Percentiles rank a stretch among this genome's conserved stretches.
phyloP scores from a whole-genome alignment of 2,888 invertebrate species.

The Tryphoninae sp. region DNA sequence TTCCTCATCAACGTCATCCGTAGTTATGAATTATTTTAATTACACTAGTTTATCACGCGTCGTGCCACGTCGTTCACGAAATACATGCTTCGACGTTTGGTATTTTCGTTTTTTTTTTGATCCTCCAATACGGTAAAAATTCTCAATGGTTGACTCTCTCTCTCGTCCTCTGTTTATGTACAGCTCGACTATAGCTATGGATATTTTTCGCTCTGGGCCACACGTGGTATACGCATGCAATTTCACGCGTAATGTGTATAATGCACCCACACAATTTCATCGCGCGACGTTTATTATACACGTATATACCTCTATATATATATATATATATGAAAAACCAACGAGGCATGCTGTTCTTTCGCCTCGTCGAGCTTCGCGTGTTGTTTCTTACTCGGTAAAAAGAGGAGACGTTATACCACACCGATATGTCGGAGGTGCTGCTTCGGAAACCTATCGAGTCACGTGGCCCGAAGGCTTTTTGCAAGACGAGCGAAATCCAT shows the following conservation, averaged over 20 bases:
- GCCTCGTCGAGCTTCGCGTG: slow-evolving; percentile 9
- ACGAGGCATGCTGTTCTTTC: background rate
- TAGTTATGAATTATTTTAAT: slow-evolving; percentile 27
- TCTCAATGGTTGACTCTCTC: background rate
- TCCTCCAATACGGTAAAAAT: slow-evolving; percentile 33
- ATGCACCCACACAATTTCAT: slow-evolving; percentile 25
- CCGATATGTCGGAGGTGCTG: slow-evolving; percentile 22
- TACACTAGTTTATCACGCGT: slow-evolving; percentile 1
- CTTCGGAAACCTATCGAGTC: slow-evolving; percentile 50
- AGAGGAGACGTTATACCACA: background rate
- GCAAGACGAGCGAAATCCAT: slow-evolving; percentile 33
- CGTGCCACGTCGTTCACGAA: background rate
- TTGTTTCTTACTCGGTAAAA: background rate
- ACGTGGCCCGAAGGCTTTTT: slow-evolving; percentile 51
- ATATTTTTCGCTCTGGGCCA: slow-evolving; percentile 13
- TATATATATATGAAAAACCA: background rate
- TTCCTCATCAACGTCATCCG: background rate
- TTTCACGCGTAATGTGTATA: slow-evolving; percentile 33
- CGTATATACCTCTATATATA: background rate
- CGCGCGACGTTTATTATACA: slow-evolving; percentile 7
- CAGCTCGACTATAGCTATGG: background rate
- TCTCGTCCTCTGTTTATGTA: background rate
- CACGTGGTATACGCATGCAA: slow-evolving; percentile 18
- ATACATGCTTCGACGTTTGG: slow-evolving; percentile 18
- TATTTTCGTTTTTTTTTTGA: slow-evolving; percentile 14